phyloP scores from a whole-genome alignment of 1,140 invertebrate genomes.

The Eumeta japonica region DNA sequence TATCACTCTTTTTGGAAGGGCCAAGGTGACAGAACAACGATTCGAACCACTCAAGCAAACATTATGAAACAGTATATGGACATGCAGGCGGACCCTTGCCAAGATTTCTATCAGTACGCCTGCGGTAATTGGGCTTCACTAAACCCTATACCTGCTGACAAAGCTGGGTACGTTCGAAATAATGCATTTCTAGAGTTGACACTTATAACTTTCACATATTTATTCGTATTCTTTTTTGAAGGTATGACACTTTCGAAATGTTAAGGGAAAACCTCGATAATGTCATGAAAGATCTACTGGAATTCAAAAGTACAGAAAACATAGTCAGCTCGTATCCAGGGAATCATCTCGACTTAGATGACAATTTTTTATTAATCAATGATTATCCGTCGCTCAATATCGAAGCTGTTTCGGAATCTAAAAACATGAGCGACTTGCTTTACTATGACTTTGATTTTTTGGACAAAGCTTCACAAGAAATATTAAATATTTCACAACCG shows the following conservation, averaged over 20 bases:
- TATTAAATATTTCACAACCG: conserved; percentile 12
- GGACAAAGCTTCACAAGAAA: conserved; percentile 14
- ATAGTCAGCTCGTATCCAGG: conserved; percentile 33
- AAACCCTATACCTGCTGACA: conserved; percentile 83
- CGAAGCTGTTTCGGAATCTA: no score
- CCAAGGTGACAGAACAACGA: conserved; percentile 61
- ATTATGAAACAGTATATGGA: conserved; percentile 82
- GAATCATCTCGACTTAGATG: conserved; percentile 27
- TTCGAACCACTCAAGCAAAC: conserved; percentile 57
- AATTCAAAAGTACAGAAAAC: conserved; percentile 35
- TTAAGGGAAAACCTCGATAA: conserved; percentile 72
- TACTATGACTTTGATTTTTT: no score
- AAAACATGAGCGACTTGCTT: no score
- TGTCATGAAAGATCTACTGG: conserved; percentile 68
- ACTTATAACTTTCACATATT: no score
- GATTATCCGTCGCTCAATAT: no score
- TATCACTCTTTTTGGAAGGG: conserved; percentile 50
- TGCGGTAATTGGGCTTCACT: conserved; percentile 84
- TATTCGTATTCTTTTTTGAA: conserved; percentile 31
- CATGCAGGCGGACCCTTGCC: conserved; percentile 73
- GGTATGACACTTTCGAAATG: conserved; percentile 80
- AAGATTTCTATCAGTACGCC: conserved; percentile 88
- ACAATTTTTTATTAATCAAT: conserved; percentile 24
- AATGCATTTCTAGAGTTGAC: no score
- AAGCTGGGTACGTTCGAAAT: conserved; percentile 61